phyloP scores from a whole-genome alignment of 1,140 invertebrate genomes.

The Calephelis virginiensis region DNA sequence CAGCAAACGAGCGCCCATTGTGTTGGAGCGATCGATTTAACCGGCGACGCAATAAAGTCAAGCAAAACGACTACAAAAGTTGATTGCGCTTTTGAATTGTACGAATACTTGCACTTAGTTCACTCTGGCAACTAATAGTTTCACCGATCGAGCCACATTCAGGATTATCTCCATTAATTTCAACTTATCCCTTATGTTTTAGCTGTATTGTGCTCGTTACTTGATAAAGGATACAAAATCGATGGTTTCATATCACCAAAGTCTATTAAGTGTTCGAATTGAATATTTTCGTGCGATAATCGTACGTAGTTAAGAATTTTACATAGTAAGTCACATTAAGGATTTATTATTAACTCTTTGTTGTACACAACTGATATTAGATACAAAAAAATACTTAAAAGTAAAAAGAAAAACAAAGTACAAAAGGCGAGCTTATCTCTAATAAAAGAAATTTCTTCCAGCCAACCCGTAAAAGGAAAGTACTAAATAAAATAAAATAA shows the following conservation, averaged over 20 bases:
- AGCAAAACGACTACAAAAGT: conserved; percentile 60
- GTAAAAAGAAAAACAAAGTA: too few relatives aligned
- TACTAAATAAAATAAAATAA: too few relatives aligned
- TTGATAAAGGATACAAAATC: not conserved
- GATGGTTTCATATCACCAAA: not conserved
- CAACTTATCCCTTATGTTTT: conserved; percentile 18
- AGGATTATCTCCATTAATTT: conserved; percentile 31
- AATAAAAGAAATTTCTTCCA: too few relatives aligned
- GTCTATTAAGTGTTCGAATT: not conserved
- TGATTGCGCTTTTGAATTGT: conserved; percentile 60
- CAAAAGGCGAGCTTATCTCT: too few relatives aligned
- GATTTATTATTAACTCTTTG: too few relatives aligned
- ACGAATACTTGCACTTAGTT: conserved; percentile 45
- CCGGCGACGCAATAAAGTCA: conserved; percentile 56
- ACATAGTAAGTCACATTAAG: too few relatives aligned
- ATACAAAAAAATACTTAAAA: too few relatives aligned
- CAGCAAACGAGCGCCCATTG: conserved; percentile 64
- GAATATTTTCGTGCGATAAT: too few relatives aligned
- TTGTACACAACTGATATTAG: too few relatives aligned
- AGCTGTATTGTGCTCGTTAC: conserved; percentile 15
- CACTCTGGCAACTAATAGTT: conserved; percentile 37
- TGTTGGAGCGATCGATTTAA: conserved; percentile 59
- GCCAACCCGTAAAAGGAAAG: too few relatives aligned
- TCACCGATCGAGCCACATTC: conserved; percentile 27
- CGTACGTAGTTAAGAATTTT: too few relatives aligned